A percentile compares a stretch with the other conserved stretches of the same genome.
These are phyloP conservation scores for Tipula unca DNA, from an alignment of 2,888 invertebrate species.

Conservation along the genomic window DNA sequence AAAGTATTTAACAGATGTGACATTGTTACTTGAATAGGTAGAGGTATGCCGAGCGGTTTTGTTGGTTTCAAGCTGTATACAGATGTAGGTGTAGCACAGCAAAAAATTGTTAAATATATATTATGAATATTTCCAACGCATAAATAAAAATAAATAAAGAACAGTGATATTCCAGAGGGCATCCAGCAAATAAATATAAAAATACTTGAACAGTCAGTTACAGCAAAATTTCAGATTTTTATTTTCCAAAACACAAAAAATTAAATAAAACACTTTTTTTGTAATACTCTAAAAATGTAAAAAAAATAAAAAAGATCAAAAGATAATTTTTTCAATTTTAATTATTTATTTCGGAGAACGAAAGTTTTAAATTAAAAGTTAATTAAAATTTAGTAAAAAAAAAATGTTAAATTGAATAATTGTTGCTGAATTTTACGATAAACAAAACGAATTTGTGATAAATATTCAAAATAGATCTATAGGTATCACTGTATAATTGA, in stretches of 20 bases:
- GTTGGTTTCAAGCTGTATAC: neutral
- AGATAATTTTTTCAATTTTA: too few species aligned
- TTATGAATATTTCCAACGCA: neutral
- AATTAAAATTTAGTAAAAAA: too few species aligned
- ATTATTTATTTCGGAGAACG: too few species aligned
- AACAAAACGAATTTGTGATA: too few species aligned
- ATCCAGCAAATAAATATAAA: neutral
- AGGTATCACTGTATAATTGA: too few species aligned
- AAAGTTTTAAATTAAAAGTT: too few species aligned
- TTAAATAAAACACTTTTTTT: too few species aligned
- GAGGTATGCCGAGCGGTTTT: neutral
- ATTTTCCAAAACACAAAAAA: neutral
- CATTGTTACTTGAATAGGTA: neutral
- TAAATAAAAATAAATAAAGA: neutral
- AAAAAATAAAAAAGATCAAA: too few species aligned
- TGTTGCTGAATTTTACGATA: too few species aligned
- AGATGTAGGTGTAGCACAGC: neutral
- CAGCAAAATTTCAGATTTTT: neutral
- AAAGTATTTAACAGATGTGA: conserved; percentile 8
- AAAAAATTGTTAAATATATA: neutral
- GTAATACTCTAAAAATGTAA: too few species aligned
- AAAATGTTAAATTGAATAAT: too few species aligned
- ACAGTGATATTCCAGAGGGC: neutral
- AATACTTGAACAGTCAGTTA: neutral
- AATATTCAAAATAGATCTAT: too few species aligned